These are phyloP conservation scores for Falco cherrug DNA, from an alignment of 2,797 vertebrate species.

Conservation along the genomic window DNA sequence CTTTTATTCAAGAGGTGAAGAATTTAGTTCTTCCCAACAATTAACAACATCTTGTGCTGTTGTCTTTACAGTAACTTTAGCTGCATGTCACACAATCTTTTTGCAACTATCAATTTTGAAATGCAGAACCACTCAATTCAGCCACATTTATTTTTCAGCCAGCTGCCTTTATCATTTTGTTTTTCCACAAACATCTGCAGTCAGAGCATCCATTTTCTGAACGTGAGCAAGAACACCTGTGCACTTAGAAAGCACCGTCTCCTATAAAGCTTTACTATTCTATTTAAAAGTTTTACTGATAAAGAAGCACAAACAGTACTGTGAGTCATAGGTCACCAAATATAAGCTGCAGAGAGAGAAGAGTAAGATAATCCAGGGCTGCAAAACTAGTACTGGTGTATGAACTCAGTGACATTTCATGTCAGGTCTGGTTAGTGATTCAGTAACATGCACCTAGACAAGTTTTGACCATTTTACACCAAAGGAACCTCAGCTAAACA, in stretches of 20 bases:
- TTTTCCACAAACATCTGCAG: background rate
- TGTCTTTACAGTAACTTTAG: background rate
- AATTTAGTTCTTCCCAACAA: background rate
- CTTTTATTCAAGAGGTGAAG: background rate
- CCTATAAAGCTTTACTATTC: background rate
- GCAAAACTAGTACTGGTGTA: background rate
- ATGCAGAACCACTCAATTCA: background rate
- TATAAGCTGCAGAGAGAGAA: background rate
- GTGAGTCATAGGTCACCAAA: background rate
- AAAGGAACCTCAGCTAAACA: background rate
- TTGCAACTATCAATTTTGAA: background rate
- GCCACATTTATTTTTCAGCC: background rate
- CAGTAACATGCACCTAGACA: background rate
- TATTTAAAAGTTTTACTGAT: background rate
- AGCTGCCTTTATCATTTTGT: background rate
- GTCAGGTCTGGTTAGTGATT: background rate
- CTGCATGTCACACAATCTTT: background rate
- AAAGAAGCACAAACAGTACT: background rate
- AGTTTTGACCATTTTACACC: background rate
- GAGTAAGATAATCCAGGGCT: background rate
- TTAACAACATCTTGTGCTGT: background rate
- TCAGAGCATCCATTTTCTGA: background rate
- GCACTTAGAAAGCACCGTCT: background rate
- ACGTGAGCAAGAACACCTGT: background rate
- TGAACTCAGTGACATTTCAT: background rate